These are phyloP conservation scores for Stomorhina lunata DNA, from an alignment of 2,888 invertebrate species.

Conservation along the genomic window DNA sequence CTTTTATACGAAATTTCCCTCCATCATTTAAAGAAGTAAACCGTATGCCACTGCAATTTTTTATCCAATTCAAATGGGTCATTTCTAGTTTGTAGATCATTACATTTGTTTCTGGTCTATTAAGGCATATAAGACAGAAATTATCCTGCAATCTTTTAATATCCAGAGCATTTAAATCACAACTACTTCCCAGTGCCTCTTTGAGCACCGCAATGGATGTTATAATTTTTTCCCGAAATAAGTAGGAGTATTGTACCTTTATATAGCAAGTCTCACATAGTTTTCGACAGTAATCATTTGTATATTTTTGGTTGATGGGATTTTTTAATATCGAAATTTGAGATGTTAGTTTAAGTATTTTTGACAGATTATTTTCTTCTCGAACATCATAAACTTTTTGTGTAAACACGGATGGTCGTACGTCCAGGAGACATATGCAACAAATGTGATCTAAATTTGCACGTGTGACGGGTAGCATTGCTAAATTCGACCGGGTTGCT, in stretches of 20 bases:
- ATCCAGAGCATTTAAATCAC: slow-evolving; percentile 6
- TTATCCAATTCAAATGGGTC: slow-evolving; percentile 32
- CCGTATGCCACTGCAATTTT: slow-evolving; percentile 38
- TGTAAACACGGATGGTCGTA: slow-evolving; percentile 9
- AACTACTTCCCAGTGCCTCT: slow-evolving; percentile 45
- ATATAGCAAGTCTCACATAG: slow-evolving; percentile 57
- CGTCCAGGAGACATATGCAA: slow-evolving; percentile 52
- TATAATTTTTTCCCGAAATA: slow-evolving; percentile 58
- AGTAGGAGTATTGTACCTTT: slow-evolving; percentile 48
- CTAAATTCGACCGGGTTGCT: too few species aligned
- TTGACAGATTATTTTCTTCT: slow-evolving; percentile 32
- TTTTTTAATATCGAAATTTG: slow-evolving; percentile 49
- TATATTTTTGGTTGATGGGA: slow-evolving; percentile 32
- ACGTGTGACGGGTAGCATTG: slow-evolving; percentile 57
- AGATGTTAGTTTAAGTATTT: slow-evolving; percentile 39
- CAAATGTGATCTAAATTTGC: slow-evolving; percentile 58
- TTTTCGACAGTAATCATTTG: slow-evolving; percentile 38
- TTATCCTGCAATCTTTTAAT: slow-evolving; percentile 48
- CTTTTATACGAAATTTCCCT: slow-evolving; percentile 41
- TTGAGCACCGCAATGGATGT: slow-evolving; percentile 48
- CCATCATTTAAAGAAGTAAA: slow-evolving; percentile 17
- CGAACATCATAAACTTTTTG: slow-evolving; percentile 45
- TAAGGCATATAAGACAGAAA: slow-evolving; percentile 63
- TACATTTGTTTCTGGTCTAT: slow-evolving; percentile 4
- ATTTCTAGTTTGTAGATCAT: slow-evolving; percentile 6